Base-by-base conservation (phyloP, 1,140 invertebrate species). In the Brachystomella parvula region DNA sequence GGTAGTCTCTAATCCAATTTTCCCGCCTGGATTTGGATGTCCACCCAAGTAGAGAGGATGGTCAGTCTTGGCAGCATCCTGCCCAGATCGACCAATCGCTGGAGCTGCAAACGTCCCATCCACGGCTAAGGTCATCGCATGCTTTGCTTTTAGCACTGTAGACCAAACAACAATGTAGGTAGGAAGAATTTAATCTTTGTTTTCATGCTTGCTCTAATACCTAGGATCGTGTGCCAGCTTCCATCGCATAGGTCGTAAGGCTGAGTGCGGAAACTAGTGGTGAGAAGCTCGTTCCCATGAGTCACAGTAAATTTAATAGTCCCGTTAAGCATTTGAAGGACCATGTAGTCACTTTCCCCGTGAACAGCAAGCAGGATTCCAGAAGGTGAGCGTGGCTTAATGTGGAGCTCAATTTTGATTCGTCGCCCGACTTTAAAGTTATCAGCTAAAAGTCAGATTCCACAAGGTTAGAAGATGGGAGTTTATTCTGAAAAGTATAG, bases 41-140 rank as follows among this genome's bases (percentile, higher is more conserved):
- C 94, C 93, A 35, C 95, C 95, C 71, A 98, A 81, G 76, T 88
- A 98, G 1, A 98, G 78, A 0, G 91, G 87, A 72, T 92, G 86
- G 31, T 85, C 87, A 0, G 93, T 94, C 67, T 90, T 85, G 0
- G 90, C 89, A 1, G 84, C 83, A 0, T 82, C 81, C 1, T 83
- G 81, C 49, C 82, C 84, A 53, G 81, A 81, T 35, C 77, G 76
- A n/a, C 89, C 88, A 19, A 88, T 82, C 3, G 84, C 83, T 6
- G 87, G 79, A 63, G 85, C 76, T 2, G 84, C 79, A 74, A 84
- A 82, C 64, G 85, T 81, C 44, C 87, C 86, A 77, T 96, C 90
- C 0, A 95, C 89, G 0, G 85, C 84, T 12, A 96, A 76, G 0
- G 86, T 84, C 0, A 94, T 85, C 0, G 91, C 83, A 76, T 92